Conservation (phyloP, 2,113 vertebrate genomes). For the Alosa alosa region DNA sequence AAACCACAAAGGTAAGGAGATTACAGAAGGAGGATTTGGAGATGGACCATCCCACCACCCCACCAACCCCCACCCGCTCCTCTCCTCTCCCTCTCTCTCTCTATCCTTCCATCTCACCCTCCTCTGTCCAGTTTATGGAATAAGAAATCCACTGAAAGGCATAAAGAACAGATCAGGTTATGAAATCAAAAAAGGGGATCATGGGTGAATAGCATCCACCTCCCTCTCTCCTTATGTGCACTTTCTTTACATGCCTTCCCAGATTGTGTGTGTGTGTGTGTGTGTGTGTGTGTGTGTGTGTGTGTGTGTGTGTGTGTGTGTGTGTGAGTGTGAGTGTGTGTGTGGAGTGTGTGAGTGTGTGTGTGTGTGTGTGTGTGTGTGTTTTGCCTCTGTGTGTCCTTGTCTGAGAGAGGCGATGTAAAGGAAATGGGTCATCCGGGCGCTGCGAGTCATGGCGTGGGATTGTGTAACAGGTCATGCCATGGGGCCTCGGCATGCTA, state of each 20-base stretch:
- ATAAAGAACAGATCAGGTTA: background rate
- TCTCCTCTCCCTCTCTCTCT: background rate
- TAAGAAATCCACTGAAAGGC: background rate
- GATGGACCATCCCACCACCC: background rate
- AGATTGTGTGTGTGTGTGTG: background rate
- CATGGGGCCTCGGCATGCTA: too few relatives aligned
- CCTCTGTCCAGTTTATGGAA: too few relatives aligned
- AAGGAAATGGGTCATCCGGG: background rate
- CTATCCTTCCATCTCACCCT: background rate
- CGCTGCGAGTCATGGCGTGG: background rate
- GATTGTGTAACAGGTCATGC: background rate
- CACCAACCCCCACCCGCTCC: background rate
- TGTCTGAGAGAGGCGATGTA: background rate
- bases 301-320: too few relatives aligned
- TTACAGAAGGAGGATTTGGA: conserved; percentile 12
- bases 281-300: background rate
- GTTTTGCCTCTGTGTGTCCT: too few relatives aligned
- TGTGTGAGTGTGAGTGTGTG: too few relatives aligned
- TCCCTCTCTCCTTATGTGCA: background rate
- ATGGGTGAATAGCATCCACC: background rate
- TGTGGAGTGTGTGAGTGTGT: too few relatives aligned
- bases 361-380: background rate
- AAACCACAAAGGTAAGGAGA: background rate
- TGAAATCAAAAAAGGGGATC: background rate
- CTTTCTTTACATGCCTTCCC: background rate